Conservation (phyloP, 23 tunicate genomes). For the Clavelina lepadiformis region DNA sequence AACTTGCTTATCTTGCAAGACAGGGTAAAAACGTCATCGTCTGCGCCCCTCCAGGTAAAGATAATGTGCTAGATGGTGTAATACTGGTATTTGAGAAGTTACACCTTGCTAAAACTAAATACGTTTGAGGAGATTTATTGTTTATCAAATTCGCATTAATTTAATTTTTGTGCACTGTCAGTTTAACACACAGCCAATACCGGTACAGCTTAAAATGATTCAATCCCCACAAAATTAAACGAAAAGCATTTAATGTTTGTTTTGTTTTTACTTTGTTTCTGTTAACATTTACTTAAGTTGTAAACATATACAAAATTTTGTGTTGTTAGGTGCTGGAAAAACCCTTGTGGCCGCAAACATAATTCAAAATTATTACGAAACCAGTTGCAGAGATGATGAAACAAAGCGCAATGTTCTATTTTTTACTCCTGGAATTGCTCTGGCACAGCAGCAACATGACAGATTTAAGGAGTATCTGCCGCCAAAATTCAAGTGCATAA, state of each 20-base stretch:
- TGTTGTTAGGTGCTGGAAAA: constrained; percentile 45
- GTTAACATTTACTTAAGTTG: too few species aligned
- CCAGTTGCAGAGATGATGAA: background rate
- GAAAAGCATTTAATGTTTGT: background rate
- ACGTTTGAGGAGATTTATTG: too few species aligned
- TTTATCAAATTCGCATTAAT: too few species aligned
- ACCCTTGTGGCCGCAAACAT: constrained; percentile 42
- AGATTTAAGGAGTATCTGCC: constrained; percentile 20
- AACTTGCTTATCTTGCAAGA: constrained; percentile 6
- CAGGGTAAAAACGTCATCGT: constrained; percentile 14
- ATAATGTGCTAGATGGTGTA: background rate
- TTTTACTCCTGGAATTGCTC: constrained; percentile 41
- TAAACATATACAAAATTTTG: too few species aligned
- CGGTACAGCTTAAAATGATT: too few species aligned
- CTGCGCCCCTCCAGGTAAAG: constrained; percentile 17
- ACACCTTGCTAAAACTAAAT: too few species aligned
- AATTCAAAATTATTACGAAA: constrained; percentile 9
- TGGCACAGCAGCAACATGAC: constrained; percentile 40
- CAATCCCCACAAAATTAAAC: too few species aligned
- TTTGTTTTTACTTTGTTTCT: too few species aligned
- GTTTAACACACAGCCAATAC: too few species aligned
- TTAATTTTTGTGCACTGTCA: too few species aligned
- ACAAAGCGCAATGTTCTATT: constrained; percentile 18
- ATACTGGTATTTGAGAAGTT: background rate
- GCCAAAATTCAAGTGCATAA: background rate